Conservation (phyloP, 2,888 invertebrate species). For the Plebejus melissa region DNA sequence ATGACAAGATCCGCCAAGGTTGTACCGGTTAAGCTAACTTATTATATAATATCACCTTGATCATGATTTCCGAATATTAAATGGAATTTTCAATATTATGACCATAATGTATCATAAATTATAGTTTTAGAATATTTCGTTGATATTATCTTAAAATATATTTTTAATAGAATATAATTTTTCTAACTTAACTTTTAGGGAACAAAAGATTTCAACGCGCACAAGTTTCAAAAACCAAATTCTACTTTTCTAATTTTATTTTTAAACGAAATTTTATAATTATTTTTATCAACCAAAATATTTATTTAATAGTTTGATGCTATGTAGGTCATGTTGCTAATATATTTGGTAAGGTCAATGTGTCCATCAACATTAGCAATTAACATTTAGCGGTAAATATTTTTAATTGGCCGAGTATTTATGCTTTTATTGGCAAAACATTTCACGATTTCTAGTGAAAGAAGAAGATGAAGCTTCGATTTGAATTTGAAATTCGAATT, state of each 20-base stretch:
- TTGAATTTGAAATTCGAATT: background rate
- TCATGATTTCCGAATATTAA: constrained; percentile 8
- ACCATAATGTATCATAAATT: background rate
- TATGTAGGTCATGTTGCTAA: no score
- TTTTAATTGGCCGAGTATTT: background rate
- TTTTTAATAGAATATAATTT: background rate
- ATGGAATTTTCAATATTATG: background rate
- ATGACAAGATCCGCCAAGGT: background rate
- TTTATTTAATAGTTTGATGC: no score
- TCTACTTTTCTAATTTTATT: no score
- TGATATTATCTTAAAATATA: background rate
- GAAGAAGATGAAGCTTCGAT: background rate
- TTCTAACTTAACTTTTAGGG: no score
- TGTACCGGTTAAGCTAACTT: constrained; percentile 9
- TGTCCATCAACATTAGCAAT: constrained; percentile 14
- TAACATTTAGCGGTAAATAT: constrained; percentile 16
- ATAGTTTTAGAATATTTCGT: background rate
- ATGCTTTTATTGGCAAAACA: background rate
- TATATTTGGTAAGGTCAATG: background rate
- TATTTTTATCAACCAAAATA: no score
- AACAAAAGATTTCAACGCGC: no score
- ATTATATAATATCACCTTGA: background rate
- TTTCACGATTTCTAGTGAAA: background rate
- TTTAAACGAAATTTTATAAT: no score
- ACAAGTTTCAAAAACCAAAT: no score